These are phyloP conservation scores for Scalopus aquaticus DNA, from an alignment of 2,113 vertebrate genomes.

Conservation along the genomic window DNA sequence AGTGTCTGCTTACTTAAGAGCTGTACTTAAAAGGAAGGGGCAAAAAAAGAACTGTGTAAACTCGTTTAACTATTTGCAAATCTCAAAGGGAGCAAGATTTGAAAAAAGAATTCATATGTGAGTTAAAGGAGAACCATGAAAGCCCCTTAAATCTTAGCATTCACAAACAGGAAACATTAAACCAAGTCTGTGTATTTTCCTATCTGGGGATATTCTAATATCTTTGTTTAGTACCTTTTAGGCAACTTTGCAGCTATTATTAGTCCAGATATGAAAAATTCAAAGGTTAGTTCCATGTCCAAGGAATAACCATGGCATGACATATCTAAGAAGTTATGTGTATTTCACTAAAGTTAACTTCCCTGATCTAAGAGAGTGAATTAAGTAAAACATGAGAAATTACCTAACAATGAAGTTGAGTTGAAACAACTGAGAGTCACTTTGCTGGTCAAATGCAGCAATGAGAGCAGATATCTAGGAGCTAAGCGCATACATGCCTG, in stretches of 20 bases:
- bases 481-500: not conserved
- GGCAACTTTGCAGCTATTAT: not conserved
- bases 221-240: not conserved
- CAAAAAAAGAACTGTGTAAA: conserved; percentile 79
- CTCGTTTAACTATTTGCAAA: conserved; percentile 83
- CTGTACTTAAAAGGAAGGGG: conserved; percentile 74
- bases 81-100: conserved; percentile 78
- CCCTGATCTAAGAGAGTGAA: not conserved
- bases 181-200: not conserved
- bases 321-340: not conserved
- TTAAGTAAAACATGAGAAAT: not conserved
- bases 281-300: not conserved
- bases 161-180: not conserved
- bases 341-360: not conserved
- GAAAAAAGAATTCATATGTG: not conserved
- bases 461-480: not conserved
- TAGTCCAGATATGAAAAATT: not conserved
- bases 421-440: not conserved
- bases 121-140: not conserved
- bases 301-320: not conserved
- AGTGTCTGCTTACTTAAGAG: conserved; percentile 84
- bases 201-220: not conserved
- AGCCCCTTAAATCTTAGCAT: not conserved
- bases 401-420: not conserved
- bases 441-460: not conserved